These are phyloP conservation scores for Cheilosia impressa DNA, from an alignment of 2,888 invertebrate genomes.

Conservation along the genomic window DNA sequence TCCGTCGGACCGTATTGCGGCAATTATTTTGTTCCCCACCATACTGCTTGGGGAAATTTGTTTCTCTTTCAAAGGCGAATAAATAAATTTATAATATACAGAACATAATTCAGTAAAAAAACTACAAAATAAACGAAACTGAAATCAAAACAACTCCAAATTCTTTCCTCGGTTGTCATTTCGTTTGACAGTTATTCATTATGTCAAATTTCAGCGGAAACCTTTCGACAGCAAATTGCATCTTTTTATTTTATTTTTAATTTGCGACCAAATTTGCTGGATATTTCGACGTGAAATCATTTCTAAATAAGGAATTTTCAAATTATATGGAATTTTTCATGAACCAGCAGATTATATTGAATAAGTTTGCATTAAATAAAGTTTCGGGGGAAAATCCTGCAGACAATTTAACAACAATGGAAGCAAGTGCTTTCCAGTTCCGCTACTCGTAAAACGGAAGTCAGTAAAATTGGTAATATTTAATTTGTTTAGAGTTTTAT, in stretches of 20 bases:
- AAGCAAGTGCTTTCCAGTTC: conserved; percentile 77
- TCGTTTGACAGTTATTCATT: conserved; percentile 51
- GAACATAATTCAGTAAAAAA: conserved; percentile 58
- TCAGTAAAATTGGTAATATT: conserved; percentile 77
- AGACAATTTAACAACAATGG: conserved; percentile 62
- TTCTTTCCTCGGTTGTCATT: conserved; percentile 52
- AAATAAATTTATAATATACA: conserved; percentile 13
- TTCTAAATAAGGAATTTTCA: background rate
- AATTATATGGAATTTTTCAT: background rate
- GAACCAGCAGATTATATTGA: background rate
- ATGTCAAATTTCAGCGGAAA: conserved; percentile 68
- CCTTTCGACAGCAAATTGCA: conserved; percentile 41
- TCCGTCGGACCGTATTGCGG: conserved; percentile 81
- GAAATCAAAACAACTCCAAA: conserved; percentile 60
- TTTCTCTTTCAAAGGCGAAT: background rate
- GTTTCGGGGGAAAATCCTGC: conserved; percentile 56
- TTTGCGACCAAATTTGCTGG: background rate
- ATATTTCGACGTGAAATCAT: background rate
- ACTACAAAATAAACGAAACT: conserved; percentile 71
- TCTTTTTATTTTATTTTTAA: background rate
- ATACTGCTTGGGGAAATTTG: background rate
- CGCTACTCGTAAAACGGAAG: conserved; percentile 77
- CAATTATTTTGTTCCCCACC: conserved; percentile 80
- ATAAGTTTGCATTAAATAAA: background rate
- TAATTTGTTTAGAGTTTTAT: conserved; percentile 56